Conservation (phyloP, 2,113 vertebrate species). For the Solea solea region DNA sequence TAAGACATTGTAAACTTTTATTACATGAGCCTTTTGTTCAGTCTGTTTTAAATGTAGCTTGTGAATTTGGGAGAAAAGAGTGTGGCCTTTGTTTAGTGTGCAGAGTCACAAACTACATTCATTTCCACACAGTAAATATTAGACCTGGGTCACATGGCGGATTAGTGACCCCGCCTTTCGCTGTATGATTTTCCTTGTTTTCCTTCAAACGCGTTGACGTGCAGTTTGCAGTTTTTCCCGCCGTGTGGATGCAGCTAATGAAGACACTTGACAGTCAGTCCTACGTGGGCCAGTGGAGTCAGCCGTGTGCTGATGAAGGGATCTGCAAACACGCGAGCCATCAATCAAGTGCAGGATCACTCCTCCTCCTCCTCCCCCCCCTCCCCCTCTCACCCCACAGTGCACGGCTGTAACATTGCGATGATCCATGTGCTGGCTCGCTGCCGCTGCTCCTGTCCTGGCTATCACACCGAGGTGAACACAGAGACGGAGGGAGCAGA, state of each 20-base stretch:
- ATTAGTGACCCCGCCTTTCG: background rate
- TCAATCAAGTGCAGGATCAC: slow-evolving; percentile 57
- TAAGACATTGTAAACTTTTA: no score
- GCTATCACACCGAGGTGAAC: slow-evolving; percentile 20
- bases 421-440: slow-evolving; percentile 5
- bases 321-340: slow-evolving; percentile 48
- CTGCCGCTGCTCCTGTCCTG: slow-evolving; percentile 57
- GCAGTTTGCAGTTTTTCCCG: background rate
- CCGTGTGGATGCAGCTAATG: slow-evolving; percentile 56
- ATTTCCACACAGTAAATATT: background rate
- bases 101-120: background rate
- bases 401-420: slow-evolving; percentile 32
- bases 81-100: background rate
- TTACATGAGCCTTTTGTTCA: no score
- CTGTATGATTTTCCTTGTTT: background rate
- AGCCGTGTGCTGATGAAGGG: slow-evolving; percentile 62
- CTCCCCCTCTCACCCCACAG: slow-evolving; percentile 41
- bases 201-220: background rate
- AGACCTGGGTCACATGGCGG: background rate
- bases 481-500: background rate
- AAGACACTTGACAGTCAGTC: slow-evolving; percentile 48
- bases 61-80: no score
- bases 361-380: slow-evolving; percentile 55
- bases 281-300: slow-evolving; percentile 44
- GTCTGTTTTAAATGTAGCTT: no score